Base-by-base conservation (phyloP, 2,113 vertebrate species). In the Syngnathoides biaculeatus region DNA sequence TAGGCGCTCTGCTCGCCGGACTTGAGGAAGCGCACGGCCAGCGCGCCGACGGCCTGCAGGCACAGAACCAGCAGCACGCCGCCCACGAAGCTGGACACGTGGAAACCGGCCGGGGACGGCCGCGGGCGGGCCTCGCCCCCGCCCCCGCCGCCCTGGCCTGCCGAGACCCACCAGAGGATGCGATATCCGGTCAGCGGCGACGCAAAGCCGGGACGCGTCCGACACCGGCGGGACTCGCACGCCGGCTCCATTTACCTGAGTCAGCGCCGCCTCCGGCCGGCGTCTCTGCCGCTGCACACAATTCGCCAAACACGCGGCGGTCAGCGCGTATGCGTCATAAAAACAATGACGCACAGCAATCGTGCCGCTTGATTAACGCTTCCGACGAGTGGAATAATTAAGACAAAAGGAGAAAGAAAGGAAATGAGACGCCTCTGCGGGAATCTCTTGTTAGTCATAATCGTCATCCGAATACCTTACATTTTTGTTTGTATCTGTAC, bases 81-180 rank as follows among this genome's bases (percentile, higher is more conserved):
- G 0, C 96, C 96, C 0, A 96, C 83, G 87, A 98, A 98, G 72
- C 96, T 98, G 77, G 95, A 93, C 0, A 95, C 91, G 68, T 97
- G 92, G 0, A 98, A 98, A 39, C 93, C 92, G 0, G 95, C 92
- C 3, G 92, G 92, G 42, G 82, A 93, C 4, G 92, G 90, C 52
- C 92, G 89, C 0, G 92, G 80, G 45, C 62, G 7, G 24, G 69
- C 19, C 50, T 79, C 40, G 73, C 90, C 85, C 77, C 24, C 60
- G 24, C 68, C 19, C 50, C 78, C 40, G 73, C 90, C 85, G 78
- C 24, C 60, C 4, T 24, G n/a, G 19, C 22, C 60, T 62, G 60
- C 2, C 30, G 4, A n/a, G n/a, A 35, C 30, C 4, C 30, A 35
- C 30, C 30, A 35, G n/a, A n/a, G n/a, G n/a, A n/a, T n/a, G n/a